These are phyloP conservation scores for Tretioscincus oriximinensis DNA, from an alignment of 2,113 vertebrate genomes.

Conservation along the genomic window DNA sequence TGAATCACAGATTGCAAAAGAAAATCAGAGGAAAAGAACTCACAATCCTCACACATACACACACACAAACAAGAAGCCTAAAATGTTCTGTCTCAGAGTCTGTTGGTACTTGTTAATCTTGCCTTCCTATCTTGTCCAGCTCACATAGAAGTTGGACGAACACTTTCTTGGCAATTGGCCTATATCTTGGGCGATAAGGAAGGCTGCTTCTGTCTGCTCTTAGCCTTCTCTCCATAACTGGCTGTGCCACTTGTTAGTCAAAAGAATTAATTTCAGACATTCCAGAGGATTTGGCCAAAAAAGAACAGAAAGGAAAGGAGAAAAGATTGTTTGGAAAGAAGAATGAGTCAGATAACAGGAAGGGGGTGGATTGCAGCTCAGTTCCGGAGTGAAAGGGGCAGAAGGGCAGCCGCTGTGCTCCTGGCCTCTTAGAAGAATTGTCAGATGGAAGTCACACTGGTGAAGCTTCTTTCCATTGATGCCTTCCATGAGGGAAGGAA, in stretches of 20 bases:
- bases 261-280: conserved; percentile 14
- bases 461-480: not conserved
- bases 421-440: not conserved
- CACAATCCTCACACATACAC: not conserved
- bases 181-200: too few species aligned
- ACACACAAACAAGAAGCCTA: not conserved
- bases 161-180: too few species aligned
- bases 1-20: conserved; percentile 17
- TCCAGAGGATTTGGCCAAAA: conserved; percentile 2
- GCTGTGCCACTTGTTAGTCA: not conserved
- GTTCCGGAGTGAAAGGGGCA: not conserved
- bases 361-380: not conserved
- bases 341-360: conserved; percentile 22
- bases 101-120: not conserved
- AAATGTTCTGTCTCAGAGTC: not conserved
- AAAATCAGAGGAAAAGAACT: not conserved
- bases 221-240: not conserved
- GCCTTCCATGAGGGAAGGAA: too few species aligned
- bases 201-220: not conserved
- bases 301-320: not conserved
- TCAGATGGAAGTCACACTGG: not conserved
- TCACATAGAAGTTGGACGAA: too few species aligned
- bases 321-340: not conserved
- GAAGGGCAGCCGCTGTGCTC: not conserved
- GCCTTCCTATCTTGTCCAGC: not conserved